Evolutionary conservation across 2,888 invertebrate genomes (phyloP), one percentile per base, ranked within the genome.

Genomic region (Euplexia lucipara): DNA sequence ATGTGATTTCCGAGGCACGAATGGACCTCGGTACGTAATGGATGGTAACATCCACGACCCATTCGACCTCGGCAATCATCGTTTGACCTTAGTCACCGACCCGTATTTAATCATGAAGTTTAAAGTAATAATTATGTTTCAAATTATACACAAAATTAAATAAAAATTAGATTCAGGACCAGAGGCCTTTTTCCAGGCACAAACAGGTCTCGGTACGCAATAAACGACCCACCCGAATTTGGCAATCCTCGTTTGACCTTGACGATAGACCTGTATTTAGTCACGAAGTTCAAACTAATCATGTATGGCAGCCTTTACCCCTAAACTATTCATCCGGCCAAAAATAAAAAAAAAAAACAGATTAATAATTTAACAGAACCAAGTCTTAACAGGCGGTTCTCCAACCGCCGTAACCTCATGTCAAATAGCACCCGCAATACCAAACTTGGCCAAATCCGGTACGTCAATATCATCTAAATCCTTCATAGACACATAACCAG

Each of bases 341-440:
- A 14, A 47, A 39, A 3, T 0, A n/a, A 20, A 0, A 32, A 12
- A 16, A 18, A 37, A n/a, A 9, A 4, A 3, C n/a, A 0, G 0
- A 16, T 20, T 1, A 8, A 14, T 32, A 18, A 56, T 8, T 14
- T 86, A 95, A 81, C 95, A 95, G 72, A 95, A 95, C 95, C 95
- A 95, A 18, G 95, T 95, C 69, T 95, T 95, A 59, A 95, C 95
- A 32, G 95, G 92, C 74, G 91, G 92, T 47, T 86, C 78, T 2
- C 92, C 92, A 30, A 86, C 90, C 56, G 84, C 83, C 20, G 71
- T 75, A 0, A 89, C 85, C 85, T 94, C 92, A 72, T 95, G 95
- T 95, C 95, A 95, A 76, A 95, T 95, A 47, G 87, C 81, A 0
- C 90, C 90, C 8, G 86, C 81, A 4, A 92, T 80, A 8, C 93